A percentile compares a stretch with the other conserved stretches of the same genome.
phyloP scores from a whole-genome alignment of 2,888 invertebrate genomes.

The Ornithoptera alexandrae region DNA sequence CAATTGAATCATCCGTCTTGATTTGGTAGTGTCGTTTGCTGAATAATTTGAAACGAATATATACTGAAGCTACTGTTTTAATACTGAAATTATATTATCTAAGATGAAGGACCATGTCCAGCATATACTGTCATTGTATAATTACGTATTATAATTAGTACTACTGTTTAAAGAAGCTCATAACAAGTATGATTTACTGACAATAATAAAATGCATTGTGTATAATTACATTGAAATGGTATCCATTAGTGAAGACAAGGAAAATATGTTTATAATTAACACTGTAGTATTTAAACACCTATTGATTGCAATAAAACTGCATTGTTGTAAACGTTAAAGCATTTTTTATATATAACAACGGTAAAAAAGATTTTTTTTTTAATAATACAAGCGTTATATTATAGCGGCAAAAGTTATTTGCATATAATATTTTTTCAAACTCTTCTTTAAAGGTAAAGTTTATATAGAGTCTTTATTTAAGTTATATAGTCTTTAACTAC shows the following conservation, averaged over 20 bases:
- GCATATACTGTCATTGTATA: constrained; percentile 2
- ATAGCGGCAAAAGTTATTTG: no score
- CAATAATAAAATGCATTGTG: background rate
- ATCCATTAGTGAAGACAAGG: background rate
- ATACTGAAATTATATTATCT: background rate
- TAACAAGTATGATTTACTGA: constrained; percentile 5
- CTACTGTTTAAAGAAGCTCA: background rate
- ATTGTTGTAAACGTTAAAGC: no score
- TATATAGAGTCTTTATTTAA: no score
- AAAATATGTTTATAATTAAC: constrained; percentile 10
- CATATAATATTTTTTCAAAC: no score
- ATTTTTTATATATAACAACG: no score
- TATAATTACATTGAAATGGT: background rate
- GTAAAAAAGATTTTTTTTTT: no score
- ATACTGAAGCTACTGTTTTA: background rate
- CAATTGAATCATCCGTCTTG: background rate
- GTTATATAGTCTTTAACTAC: no score
- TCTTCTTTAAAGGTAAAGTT: no score
- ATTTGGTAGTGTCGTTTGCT: constrained; percentile 3
- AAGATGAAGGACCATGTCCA: background rate
- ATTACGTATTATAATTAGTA: background rate
- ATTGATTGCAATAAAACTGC: no score
- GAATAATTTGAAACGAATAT: background rate
- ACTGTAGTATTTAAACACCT: background rate
- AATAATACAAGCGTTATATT: no score